Evolutionary conservation across 2,113 vertebrate species (phyloP).

Genomic region (Acrocephalus arundinaceus): DNA sequence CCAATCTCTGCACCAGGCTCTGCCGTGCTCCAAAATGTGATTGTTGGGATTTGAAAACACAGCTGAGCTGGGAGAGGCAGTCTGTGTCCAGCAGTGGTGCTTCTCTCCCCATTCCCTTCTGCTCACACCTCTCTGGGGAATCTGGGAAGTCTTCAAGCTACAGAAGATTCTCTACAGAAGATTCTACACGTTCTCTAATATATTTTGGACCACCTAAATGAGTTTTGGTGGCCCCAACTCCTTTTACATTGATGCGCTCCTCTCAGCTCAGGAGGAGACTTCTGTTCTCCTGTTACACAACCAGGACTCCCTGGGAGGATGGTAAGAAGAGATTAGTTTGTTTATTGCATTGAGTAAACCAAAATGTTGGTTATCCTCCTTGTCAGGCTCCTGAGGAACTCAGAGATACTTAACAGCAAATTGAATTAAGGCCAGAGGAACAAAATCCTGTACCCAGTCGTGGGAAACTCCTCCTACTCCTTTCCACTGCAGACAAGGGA

Average conservation of each 20-base stretch:
- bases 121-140: not conserved
- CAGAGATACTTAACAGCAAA: slow-evolving; percentile 32
- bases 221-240: not conserved
- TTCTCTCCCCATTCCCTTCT: not conserved
- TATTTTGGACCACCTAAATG: not conserved
- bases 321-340: slow-evolving; percentile 17
- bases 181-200: not conserved
- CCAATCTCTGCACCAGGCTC: not conserved
- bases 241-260: not conserved
- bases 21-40: not conserved
- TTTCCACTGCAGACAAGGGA: slow-evolving; percentile 25
- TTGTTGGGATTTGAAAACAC: not conserved
- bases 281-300: not conserved
- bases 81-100: not conserved
- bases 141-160: not conserved
- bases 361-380: slow-evolving; percentile 10
- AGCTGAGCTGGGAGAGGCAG: not conserved
- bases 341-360: not conserved
- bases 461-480: slow-evolving; percentile 53
- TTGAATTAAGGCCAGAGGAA: slow-evolving; percentile 39
- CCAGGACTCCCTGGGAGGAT: not conserved
- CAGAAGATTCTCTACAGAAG: not conserved
- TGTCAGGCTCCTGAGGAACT: slow-evolving; percentile 5
- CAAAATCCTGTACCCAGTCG: not conserved
- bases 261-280: not conserved